Evolutionary conservation across 2,888 invertebrate species (phyloP).

Genomic region (Eupithecia subfuscata): DNA sequence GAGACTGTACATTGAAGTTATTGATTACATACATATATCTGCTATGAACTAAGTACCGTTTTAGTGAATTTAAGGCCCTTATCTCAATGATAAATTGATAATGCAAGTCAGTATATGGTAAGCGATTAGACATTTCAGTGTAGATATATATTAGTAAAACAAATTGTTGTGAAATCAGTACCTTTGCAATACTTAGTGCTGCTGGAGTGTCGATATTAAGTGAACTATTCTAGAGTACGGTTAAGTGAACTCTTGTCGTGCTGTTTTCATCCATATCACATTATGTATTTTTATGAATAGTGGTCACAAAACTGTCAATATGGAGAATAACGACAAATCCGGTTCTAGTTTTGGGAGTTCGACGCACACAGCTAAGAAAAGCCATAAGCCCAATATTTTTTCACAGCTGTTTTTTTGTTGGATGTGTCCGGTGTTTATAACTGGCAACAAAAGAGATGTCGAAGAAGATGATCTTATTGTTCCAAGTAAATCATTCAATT

Average conservation of each 20-base stretch:
- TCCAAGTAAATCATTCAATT: constrained; percentile 85
- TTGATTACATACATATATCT: not conserved
- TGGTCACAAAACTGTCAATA: constrained; percentile 23
- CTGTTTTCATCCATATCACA: not conserved
- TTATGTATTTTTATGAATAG: not conserved
- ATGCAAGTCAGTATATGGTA: not conserved
- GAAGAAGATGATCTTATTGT: constrained; percentile 86
- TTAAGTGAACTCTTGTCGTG: not conserved
- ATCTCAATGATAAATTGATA: constrained; percentile 36
- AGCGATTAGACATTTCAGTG: constrained; percentile 13
- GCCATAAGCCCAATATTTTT: constrained; percentile 67
- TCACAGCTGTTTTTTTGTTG: constrained; percentile 76
- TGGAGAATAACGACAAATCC: constrained; percentile 47
- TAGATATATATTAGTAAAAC: constrained; percentile 31
- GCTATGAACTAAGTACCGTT: not conserved
- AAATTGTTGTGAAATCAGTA: constrained; percentile 31
- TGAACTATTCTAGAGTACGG: constrained; percentile 12
- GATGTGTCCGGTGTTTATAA: constrained; percentile 77
- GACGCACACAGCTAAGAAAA: constrained; percentile 44
- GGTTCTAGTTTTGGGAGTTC: constrained; percentile 35
- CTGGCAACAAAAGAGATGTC: constrained; percentile 84
- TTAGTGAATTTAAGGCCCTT: constrained; percentile 11
- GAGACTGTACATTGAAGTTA: too few relatives aligned
- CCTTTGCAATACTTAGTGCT: constrained; percentile 27
- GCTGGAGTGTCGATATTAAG: constrained; percentile 5